Evolutionary conservation across 92 coral and sea anemone species (phyloP).

Genomic region (Actinernus sp.): DNA sequence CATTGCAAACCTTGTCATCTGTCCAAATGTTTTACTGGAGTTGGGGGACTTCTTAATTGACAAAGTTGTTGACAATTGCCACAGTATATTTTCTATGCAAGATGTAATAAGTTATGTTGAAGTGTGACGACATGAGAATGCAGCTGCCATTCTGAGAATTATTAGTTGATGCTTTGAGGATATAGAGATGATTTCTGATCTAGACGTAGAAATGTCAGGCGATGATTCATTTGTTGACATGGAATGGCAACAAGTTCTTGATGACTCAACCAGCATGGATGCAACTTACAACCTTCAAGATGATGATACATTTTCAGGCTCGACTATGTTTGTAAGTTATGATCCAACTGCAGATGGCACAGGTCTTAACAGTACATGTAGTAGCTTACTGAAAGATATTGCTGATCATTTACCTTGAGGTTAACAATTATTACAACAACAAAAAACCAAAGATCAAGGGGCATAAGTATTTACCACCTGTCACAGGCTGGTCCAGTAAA

Average conservation of each 20-base stretch:
- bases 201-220: conserved; percentile 7
- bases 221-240: conserved; percentile 31
- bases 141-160: conserved; percentile 29
- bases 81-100: conserved; percentile 23
- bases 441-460: too few species aligned
- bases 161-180: conserved; percentile 45
- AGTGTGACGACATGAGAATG: conserved; percentile 53
- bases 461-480: too few species aligned
- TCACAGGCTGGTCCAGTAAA: too few species aligned
- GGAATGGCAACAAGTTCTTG: conserved; percentile 47
- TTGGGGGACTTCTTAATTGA: conserved; percentile 36
- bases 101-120: conserved; percentile 51
- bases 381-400: conserved; percentile 8
- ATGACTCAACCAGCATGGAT: conserved; percentile 30
- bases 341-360: too few species aligned
- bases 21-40: conserved; percentile 57
- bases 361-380: conserved; percentile 16
- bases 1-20: conserved; percentile 31
- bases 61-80: conserved; percentile 40
- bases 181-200: conserved; percentile 16
- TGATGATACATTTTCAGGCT: not conserved
- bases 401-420: conserved; percentile 4
- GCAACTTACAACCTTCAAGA: conserved; percentile 7
- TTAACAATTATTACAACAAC: too few species aligned
- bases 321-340: too few species aligned